Evolutionary conservation across 2,113 vertebrate species (phyloP).

Genomic region (Macquaria ambigua): DNA sequence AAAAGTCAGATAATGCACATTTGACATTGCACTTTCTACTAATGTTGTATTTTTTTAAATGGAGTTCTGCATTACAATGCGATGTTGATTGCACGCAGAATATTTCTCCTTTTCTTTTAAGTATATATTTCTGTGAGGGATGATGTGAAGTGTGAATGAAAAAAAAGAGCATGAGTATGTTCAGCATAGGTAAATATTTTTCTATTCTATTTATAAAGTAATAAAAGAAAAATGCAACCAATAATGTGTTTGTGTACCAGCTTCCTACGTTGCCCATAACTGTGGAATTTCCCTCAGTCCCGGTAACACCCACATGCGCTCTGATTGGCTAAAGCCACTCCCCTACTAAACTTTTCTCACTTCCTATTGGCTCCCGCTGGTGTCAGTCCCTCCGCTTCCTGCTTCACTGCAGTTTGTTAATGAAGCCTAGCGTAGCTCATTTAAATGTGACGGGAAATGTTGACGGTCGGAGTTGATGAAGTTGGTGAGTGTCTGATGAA

Average conservation of each 20-base stretch:
- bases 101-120: not conserved
- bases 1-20: slow-evolving; percentile 38
- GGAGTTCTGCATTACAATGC: slow-evolving; percentile 1
- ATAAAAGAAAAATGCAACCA: slow-evolving; percentile 17
- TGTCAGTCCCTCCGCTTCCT: slow-evolving; percentile 73
- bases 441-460: slow-evolving; percentile 59
- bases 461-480: slow-evolving; percentile 39
- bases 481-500: slow-evolving; percentile 55
- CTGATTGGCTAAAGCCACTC: slow-evolving; percentile 34
- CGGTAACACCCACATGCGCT: slow-evolving; percentile 28
- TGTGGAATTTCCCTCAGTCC: slow-evolving; percentile 80
- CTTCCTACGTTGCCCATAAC: slow-evolving; percentile 6
- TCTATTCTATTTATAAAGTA: slow-evolving; percentile 73
- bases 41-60: slow-evolving; percentile 8
- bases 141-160: slow-evolving; percentile 36
- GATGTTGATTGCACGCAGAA: not conserved
- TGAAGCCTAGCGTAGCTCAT: slow-evolving; percentile 32
- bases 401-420: slow-evolving; percentile 67
- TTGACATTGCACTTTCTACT: slow-evolving; percentile 62
- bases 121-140: slow-evolving; percentile 10
- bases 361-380: slow-evolving; percentile 63
- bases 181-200: slow-evolving; percentile 48
- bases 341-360: not conserved
- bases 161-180: not conserved
- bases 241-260: not conserved